Percentiles rank a stretch among this genome's conserved stretches.
These are phyloP conservation scores for Nixonia krombeini DNA, from an alignment of 1,140 invertebrate species.

Conservation along the genomic window DNA sequence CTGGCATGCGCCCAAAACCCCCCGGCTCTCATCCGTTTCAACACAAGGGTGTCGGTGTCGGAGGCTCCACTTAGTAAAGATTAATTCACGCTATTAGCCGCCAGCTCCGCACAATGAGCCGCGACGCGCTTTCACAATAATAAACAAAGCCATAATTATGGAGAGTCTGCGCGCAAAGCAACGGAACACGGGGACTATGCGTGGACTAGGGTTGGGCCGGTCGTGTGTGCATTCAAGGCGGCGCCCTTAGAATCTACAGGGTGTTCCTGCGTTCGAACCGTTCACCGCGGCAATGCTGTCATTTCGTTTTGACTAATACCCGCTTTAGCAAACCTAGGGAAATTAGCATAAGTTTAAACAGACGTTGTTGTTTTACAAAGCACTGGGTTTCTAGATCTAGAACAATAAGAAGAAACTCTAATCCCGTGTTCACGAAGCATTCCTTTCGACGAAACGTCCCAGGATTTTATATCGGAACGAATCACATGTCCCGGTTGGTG, in stretches of 20 bases:
- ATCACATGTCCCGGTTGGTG: too few species aligned
- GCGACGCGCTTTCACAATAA: conserved; percentile 49
- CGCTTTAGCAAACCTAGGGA: too few species aligned
- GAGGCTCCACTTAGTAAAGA: conserved; percentile 54
- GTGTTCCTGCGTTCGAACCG: too few species aligned
- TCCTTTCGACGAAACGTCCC: too few species aligned
- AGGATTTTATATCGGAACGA: too few species aligned
- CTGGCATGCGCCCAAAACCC: conserved; percentile 8
- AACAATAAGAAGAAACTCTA: too few species aligned
- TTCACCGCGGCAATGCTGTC: too few species aligned
- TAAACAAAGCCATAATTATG: conserved; percentile 66
- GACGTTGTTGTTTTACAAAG: too few species aligned
- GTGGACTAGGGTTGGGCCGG: conserved; percentile 14
- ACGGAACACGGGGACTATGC: conserved; percentile 2
- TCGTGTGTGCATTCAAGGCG: conserved; percentile 9
- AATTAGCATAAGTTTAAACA: too few species aligned
- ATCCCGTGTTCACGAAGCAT: too few species aligned
- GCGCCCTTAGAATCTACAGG: conserved; percentile 5
- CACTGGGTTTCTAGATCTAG: too few species aligned
- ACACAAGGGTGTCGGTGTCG: conserved; percentile 41
- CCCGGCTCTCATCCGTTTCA: conserved; percentile 23
- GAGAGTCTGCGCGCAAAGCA: conserved; percentile 12
- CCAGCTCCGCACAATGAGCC: conserved; percentile 49
- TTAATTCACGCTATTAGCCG: conserved; percentile 65
- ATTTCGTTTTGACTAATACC: too few species aligned